These are phyloP conservation scores for Cosmopolites sordidus DNA, from an alignment of 2,888 invertebrate genomes.

Conservation along the genomic window DNA sequence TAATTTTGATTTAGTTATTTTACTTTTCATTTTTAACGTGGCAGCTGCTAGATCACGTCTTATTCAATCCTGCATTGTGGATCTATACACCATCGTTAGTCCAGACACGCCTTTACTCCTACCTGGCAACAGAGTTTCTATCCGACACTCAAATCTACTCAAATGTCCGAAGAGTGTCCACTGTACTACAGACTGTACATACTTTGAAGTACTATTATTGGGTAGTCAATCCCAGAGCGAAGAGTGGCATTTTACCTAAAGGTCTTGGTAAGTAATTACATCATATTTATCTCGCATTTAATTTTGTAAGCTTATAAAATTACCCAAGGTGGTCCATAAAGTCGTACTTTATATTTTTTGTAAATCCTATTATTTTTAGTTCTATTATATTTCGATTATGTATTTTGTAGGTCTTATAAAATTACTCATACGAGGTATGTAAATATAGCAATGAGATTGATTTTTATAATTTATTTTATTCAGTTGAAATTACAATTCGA, in stretches of 20 bases:
- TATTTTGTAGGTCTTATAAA: too few species aligned
- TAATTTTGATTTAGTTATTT: conserved; percentile 75
- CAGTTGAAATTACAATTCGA: too few species aligned
- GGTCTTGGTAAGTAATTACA: conserved; percentile 67
- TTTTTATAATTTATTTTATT: too few species aligned
- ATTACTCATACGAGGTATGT: too few species aligned
- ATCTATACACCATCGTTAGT: conserved; percentile 96
- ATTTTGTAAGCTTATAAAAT: too few species aligned
- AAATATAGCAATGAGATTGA: too few species aligned
- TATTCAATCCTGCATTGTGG: conserved; percentile 99
- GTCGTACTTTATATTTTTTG: too few species aligned
- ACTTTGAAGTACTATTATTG: conserved; percentile 99
- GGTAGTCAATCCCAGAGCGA: conserved; percentile 92
- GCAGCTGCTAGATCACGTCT: conserved; percentile 97
- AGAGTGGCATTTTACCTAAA: conserved; percentile 93
- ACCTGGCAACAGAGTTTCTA: conserved; percentile 97
- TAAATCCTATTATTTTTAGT: too few species aligned
- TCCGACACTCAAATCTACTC: conserved; percentile 97
- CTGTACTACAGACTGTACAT: conserved; percentile 96
- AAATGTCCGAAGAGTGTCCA: conserved; percentile 92
- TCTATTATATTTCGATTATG: too few species aligned
- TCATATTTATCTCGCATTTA: too few species aligned
- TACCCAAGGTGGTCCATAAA: too few species aligned
- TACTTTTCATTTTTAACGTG: conserved; percentile 86
- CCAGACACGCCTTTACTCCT: conserved; percentile 92